A percentile compares a stretch with the other conserved stretches of the same genome.
These are phyloP conservation scores for Ianthella basta DNA, from an alignment of 37 sponge, comb jelly and placozoan species.

Conservation along the genomic window DNA sequence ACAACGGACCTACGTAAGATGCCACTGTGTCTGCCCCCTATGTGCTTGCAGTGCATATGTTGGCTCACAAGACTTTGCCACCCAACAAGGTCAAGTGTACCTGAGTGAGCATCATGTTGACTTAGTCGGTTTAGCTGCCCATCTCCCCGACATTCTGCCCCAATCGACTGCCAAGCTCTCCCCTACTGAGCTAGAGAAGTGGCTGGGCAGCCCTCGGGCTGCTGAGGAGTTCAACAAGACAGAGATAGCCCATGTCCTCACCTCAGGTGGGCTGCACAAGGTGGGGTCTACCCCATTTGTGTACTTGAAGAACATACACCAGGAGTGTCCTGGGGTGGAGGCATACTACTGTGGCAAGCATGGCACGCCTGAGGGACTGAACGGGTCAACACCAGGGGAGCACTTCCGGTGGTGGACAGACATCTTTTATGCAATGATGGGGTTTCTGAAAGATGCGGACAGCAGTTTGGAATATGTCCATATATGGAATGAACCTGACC, in stretches of 20 bases:
- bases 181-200: conserved; percentile 11
- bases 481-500: conserved; percentile 56
- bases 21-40: too few relatives aligned
- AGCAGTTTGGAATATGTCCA: background rate
- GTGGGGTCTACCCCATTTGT: conserved; percentile 18
- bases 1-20: too few relatives aligned
- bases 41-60: background rate
- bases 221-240: background rate
- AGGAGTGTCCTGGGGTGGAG: background rate
- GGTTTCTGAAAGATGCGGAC: conserved; percentile 9
- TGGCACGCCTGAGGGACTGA: background rate
- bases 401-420: conserved; percentile 43
- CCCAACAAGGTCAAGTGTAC: background rate
- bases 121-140: background rate
- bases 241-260: background rate
- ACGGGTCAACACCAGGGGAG: background rate
- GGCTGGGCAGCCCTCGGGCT: conserved; percentile 12
- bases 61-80: background rate
- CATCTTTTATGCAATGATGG: conserved; percentile 20
- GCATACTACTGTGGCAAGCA: background rate
- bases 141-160: conserved; percentile 12
- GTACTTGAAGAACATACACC: conserved; percentile 3
- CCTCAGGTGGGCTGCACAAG: background rate
- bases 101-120: conserved; percentile 20
- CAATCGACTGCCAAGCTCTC: background rate